Percentiles rank a stretch among this genome's conserved stretches.
These are phyloP conservation scores for Brachyalestes nurse DNA, from an alignment of 2,797 vertebrate species.

Conservation along the genomic window DNA sequence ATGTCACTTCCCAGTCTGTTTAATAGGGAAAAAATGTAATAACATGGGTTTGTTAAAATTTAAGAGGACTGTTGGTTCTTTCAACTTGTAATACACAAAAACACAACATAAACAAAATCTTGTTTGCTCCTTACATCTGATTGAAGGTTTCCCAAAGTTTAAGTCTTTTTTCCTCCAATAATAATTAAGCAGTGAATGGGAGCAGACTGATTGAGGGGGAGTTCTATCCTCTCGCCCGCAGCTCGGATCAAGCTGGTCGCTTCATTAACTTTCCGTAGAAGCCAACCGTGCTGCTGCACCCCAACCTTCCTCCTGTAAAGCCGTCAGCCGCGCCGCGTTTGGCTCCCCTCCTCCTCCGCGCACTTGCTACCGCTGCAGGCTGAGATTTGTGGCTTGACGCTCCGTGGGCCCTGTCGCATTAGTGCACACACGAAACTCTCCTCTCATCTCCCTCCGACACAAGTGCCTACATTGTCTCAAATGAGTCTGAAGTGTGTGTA, in stretches of 20 bases:
- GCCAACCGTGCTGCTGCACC: slow-evolving; percentile 69
- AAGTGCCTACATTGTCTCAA: slow-evolving; percentile 61
- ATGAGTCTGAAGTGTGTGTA: slow-evolving; percentile 39
- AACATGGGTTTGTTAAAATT: not conserved
- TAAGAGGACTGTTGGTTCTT: not conserved
- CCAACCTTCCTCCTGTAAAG: slow-evolving; percentile 56
- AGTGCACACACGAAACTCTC: slow-evolving; percentile 59
- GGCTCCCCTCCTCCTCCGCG: slow-evolving; percentile 59
- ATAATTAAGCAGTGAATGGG: slow-evolving; percentile 2
- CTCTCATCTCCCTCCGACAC: slow-evolving; percentile 32
- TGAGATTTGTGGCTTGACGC: slow-evolving; percentile 79
- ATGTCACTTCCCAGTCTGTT: not conserved
- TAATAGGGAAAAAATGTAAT: not conserved
- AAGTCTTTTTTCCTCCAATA: slow-evolving; percentile 15
- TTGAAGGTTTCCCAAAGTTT: not conserved
- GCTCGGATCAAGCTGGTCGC: slow-evolving; percentile 67
- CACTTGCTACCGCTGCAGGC: slow-evolving; percentile 69
- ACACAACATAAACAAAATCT: not conserved
- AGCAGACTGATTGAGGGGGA: slow-evolving; percentile 18
- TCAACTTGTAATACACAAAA: not conserved
- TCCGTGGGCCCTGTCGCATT: slow-evolving; percentile 78
- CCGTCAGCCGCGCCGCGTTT: slow-evolving; percentile 2
- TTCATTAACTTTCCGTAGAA: slow-evolving; percentile 71
- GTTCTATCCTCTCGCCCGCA: slow-evolving; percentile 47
- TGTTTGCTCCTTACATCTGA: not conserved